These are phyloP conservation scores for Ochlodes sylvanus DNA, from an alignment of 2,888 invertebrate genomes.

Conservation along the genomic window DNA sequence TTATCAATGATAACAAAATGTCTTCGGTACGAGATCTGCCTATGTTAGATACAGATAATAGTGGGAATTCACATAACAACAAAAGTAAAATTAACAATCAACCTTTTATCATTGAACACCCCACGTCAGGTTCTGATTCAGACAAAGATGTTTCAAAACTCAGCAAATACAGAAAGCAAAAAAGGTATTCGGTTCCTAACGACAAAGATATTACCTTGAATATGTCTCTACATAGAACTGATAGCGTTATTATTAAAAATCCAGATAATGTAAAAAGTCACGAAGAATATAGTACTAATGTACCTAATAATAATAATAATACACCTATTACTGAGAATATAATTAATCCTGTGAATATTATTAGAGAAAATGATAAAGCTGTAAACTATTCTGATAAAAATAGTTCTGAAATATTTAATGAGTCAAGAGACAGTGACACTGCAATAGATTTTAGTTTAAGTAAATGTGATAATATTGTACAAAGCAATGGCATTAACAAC, in stretches of 20 bases:
- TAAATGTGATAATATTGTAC: constrained; percentile 47
- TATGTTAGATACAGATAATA: constrained; percentile 50
- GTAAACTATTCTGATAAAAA: constrained; percentile 25
- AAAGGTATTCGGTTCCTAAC: constrained; percentile 50
- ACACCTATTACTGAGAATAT: background rate
- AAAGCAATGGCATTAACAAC: constrained; percentile 40
- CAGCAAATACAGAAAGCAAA: constrained; percentile 73
- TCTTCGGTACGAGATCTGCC: constrained; percentile 54
- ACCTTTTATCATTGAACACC: constrained; percentile 40
- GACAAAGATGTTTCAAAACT: constrained; percentile 68
- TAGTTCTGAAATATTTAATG: constrained; percentile 45
- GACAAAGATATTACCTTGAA: constrained; percentile 38
- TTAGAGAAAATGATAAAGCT: background rate
- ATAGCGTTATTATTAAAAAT: constrained; percentile 81
- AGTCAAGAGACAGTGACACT: constrained; percentile 8
- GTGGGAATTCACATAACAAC: constrained; percentile 31
- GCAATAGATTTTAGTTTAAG: constrained; percentile 71
- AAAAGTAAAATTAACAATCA: constrained; percentile 42
- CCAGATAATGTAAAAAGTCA: constrained; percentile 67
- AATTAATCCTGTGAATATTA: background rate
- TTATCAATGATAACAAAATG: constrained; percentile 76
- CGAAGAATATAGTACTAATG: constrained; percentile 46
- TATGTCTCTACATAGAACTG: constrained; percentile 60
- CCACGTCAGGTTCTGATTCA: constrained; percentile 49
- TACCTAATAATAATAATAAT: background rate